These are phyloP conservation scores for Rhagophthalmus giganteus DNA, from an alignment of 2,888 invertebrate species.

Conservation along the genomic window DNA sequence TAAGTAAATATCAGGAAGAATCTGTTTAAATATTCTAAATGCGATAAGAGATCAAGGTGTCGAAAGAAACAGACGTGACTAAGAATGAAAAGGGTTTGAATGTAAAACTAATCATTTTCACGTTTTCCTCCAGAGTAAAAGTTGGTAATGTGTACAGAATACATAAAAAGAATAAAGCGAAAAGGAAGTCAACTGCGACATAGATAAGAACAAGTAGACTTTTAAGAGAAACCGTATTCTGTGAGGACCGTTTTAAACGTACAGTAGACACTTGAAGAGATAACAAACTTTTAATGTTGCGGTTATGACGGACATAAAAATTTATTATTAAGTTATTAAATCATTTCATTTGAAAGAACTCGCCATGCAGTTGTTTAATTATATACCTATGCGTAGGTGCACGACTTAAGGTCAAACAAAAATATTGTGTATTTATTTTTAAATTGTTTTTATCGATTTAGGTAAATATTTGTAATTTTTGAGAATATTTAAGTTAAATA, in stretches of 20 bases:
- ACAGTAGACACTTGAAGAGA: constrained; percentile 3
- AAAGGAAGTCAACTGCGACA: constrained; percentile 1
- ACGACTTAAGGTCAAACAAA: constrained; percentile 1
- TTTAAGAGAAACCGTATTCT: constrained; percentile 9
- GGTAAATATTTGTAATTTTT: too few species aligned
- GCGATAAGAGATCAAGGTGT: not conserved
- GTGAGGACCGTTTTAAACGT: constrained; percentile 1
- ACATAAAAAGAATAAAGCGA: constrained; percentile 9
- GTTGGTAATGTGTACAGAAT: constrained; percentile 8
- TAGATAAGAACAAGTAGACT: constrained; percentile 9
- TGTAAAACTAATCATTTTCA: constrained; percentile 9
- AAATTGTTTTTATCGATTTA: too few species aligned
- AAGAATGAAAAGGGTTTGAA: constrained; percentile 1
- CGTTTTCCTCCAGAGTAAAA: constrained; percentile 11
- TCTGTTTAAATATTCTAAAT: not conserved
- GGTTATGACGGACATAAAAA: constrained; percentile 10
- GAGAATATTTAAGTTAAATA: too few species aligned
- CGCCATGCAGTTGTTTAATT: constrained; percentile 4
- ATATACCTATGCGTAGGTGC: too few species aligned
- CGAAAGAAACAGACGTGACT: too few species aligned
- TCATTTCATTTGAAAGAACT: constrained; percentile 5
- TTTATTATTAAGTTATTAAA: constrained; percentile 9
- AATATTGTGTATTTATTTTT: too few species aligned
- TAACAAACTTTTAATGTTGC: constrained; percentile 11
- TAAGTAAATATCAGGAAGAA: too few species aligned